These are phyloP conservation scores for Oppia nitens DNA, from an alignment of 1,140 invertebrate genomes.

Conservation along the genomic window DNA sequence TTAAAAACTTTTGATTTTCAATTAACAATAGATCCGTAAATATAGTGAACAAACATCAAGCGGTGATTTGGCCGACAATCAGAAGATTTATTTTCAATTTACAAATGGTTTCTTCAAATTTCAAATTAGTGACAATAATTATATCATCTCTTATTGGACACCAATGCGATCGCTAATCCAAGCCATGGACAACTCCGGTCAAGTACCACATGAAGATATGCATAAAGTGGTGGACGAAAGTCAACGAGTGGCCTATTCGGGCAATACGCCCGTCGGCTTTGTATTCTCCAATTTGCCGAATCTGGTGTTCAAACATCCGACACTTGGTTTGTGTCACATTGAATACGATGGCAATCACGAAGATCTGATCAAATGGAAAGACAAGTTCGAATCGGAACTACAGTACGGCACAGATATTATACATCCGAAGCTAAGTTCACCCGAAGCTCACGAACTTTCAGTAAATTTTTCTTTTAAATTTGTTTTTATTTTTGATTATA, in stretches of 20 bases:
- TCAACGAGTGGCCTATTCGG: background rate
- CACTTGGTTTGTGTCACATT: background rate
- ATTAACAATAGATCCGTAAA: background rate
- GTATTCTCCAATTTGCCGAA: background rate
- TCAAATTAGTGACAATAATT: background rate
- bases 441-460: background rate
- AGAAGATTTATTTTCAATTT: background rate
- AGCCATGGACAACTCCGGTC: background rate
- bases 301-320: background rate
- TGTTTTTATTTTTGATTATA: background rate
- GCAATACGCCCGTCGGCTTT: background rate
- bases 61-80: background rate
- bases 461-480: background rate
- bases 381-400: background rate
- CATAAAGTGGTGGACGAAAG: background rate
- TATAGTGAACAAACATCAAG: background rate
- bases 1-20: too few species aligned
- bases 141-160: conserved; percentile 8
- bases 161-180: background rate
- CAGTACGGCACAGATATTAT: background rate
- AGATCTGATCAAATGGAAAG: background rate
- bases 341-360: background rate
- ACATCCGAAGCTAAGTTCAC: background rate
- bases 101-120: conserved; percentile 7
- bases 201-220: background rate